These are phyloP conservation scores for Suncus etruscus DNA, from an alignment of 2,113 vertebrate genomes.

Conservation along the genomic window DNA sequence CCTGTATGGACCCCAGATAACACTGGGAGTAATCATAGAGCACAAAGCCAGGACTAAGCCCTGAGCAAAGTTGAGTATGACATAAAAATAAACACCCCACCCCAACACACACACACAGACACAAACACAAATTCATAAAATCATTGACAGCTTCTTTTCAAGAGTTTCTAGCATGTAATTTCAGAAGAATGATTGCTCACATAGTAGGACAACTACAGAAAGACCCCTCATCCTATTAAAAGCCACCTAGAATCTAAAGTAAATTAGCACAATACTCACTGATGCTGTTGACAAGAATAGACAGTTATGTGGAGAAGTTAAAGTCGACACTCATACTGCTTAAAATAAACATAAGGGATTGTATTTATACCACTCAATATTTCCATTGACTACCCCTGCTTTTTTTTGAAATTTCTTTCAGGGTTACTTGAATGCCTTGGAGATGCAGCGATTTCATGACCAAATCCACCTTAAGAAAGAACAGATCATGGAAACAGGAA, in stretches of 20 bases:
- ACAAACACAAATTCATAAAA: too few species aligned
- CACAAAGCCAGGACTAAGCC: too few species aligned
- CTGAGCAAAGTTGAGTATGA: too few species aligned
- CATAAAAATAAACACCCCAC: too few species aligned
- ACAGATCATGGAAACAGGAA: neutral
- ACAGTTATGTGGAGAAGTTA: neutral
- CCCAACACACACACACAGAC: too few species aligned
- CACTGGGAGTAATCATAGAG: too few species aligned
- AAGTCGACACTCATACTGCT: neutral
- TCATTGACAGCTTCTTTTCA: conserved; percentile 10
- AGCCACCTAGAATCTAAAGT: neutral
- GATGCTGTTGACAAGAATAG: neutral
- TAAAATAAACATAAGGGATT: neutral
- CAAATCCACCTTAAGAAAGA: neutral
- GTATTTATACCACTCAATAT: neutral
- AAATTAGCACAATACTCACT: neutral
- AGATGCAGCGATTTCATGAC: neutral
- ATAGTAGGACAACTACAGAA: conserved; percentile 5
- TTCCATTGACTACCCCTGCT: neutral
- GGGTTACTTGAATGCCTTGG: neutral
- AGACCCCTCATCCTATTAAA: neutral
- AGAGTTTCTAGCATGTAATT: neutral
- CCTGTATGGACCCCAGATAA: too few species aligned
- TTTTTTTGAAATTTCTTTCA: neutral
- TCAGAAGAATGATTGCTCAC: conserved; percentile 23